Conservation (phyloP, 1,140 invertebrate species). For the Semibalanus balanoides region DNA sequence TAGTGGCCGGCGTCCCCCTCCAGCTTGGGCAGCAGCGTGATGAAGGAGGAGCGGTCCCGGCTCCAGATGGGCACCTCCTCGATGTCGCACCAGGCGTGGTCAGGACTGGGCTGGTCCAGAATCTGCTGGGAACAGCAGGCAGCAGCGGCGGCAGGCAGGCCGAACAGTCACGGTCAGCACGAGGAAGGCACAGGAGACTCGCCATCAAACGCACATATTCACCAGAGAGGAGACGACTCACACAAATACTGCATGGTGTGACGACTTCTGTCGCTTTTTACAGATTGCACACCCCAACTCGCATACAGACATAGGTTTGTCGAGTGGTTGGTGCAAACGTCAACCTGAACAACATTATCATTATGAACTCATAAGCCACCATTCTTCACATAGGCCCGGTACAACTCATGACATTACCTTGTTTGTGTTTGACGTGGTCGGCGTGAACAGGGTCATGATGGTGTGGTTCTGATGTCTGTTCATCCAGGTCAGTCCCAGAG, state of each 20-base stretch:
- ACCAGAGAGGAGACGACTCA: too few species aligned
- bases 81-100: background rate
- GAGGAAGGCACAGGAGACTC: too few species aligned
- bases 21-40: conserved; percentile 28
- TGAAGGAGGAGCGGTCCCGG: background rate
- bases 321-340: too few species aligned
- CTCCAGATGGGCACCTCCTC: background rate
- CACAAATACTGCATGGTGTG: too few species aligned
- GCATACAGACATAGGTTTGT: too few species aligned
- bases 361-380: too few species aligned
- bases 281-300: too few species aligned
- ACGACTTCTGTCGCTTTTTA: too few species aligned
- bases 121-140: background rate
- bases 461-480: conserved; percentile 65
- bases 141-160: background rate
- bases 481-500: conserved; percentile 62
- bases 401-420: too few species aligned
- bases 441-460: conserved; percentile 27
- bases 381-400: too few species aligned
- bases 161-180: background rate
- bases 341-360: too few species aligned
- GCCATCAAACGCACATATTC: too few species aligned
- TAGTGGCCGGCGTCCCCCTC: conserved; percentile 38
- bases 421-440: background rate
- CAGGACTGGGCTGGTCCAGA: background rate